Evolutionary conservation across 1,140 invertebrate species (phyloP), one percentile per base, ranked within the genome.

Genomic region (Calosoma granatense): DNA sequence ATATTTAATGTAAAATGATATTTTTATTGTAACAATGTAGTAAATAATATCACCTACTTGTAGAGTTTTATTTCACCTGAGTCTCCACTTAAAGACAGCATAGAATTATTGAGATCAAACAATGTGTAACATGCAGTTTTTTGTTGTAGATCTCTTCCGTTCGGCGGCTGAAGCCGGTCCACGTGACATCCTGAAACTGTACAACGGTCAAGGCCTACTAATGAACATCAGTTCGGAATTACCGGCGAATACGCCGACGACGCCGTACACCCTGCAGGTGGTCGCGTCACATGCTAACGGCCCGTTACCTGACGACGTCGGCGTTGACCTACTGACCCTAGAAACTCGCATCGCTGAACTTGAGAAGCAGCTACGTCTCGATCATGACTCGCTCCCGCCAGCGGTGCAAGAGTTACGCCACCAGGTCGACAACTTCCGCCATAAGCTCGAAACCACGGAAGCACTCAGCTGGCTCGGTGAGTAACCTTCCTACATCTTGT

Each of bases 401-500:
- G 70, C 73, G 43, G 76, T 87, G 17, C 68, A 75, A 56, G 82
- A 85, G 59, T 75, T 87, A 20, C 79, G 82, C 64, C 69, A 69
- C 30, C 81, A 85, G 67, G 81, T 86, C 19, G 80, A 84, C 59
- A 71, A 73, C 39, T 83, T 87, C 63, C 78, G 79, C 61, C 76
- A 79, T 60, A 85, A 83, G 67, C 70, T 86, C 56, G 83, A 87
- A 69, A 84, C 82, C 41, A 78, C 83, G 20, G 83, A 85, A 63
- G 82, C 83, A 66, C 74, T 87, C 56, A 85, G 81, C 65, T 86
- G 84, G 84, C 70, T 86, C 53, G 84, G 85, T 80, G 6, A 36
- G 26, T 36, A n/a, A n/a, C n/a, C n/a, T n/a, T n/a, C n/a, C n/a
- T n/a, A n/a, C n/a, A n/a, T n/a, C n/a, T n/a, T n/a, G n/a, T n/a